Evolutionary conservation across 2,797 vertebrate species (phyloP), one percentile per base, ranked within the genome.

Genomic region (Morus bassanus): DNA sequence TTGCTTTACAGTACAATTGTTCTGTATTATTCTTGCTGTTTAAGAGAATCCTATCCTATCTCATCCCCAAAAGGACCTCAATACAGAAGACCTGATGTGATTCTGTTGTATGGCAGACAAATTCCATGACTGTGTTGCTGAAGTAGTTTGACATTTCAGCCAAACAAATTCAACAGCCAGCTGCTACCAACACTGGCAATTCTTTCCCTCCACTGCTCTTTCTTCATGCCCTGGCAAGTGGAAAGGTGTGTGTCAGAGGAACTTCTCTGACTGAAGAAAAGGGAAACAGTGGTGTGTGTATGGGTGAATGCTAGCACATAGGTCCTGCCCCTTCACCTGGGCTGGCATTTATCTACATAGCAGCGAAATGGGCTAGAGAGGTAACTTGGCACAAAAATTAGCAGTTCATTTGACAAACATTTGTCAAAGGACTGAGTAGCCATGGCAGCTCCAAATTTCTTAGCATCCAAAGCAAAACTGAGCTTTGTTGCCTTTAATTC

Each of bases 161-260:
- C 59, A 50, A 74, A 45, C 10, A 67, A 80, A 74, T 74, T 46
- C 17, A 61, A 68, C 7, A 37, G 43, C 4, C 53, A 73, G 22
- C 22, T 73, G 22, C 35, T 67, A 39, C 23, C 27, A 50, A 61
- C 13, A 45, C 25, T 3, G 3, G 46, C 6, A 33, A 13, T 64
- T 73, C 25, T 76, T 87, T 6, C 6, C 23, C 6, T 1, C 1
- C 6, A 14, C 6, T 1, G 1, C 5, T 50, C 35, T 25, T 18
- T 46, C 17, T 57, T 59, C 22, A 31, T 15, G 19, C 24, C 31
- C 37, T 53, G 30, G 28, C 23, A 89, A 0, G 1, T 61, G 33
- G 63, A 53, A 91, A 78, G 6, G 13, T 7, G 2, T 46, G 9
- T 18, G 6, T 23, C 9, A 2, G 50, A 79, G 50, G 67, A 83